Evolutionary conservation across 2,113 vertebrate genomes (phyloP).

Genomic region (Nycticorax nycticorax): DNA sequence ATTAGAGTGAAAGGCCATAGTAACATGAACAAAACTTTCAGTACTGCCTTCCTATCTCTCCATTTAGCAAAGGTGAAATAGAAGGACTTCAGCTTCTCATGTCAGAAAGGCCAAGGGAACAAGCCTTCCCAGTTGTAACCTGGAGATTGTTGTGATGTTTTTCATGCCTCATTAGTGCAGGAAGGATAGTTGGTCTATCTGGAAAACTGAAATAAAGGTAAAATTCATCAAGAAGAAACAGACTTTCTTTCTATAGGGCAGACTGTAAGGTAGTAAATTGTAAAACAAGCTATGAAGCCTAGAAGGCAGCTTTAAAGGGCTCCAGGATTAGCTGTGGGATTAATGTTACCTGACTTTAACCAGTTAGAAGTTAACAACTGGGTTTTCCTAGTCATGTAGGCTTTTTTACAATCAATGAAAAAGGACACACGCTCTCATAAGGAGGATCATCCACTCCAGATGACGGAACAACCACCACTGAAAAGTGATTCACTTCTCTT

Average conservation of each 20-base stretch:
- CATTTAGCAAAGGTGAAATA: background rate
- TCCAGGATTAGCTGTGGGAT: background rate
- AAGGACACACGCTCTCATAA: background rate
- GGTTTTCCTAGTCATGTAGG: background rate
- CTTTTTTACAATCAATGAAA: background rate
- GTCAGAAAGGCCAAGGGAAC: background rate
- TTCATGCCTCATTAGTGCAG: background rate
- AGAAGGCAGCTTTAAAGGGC: background rate
- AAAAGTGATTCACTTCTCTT: background rate
- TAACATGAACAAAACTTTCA: background rate
- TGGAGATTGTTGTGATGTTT: background rate
- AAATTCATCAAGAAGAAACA: background rate
- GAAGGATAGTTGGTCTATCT: background rate
- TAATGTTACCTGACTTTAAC: background rate
- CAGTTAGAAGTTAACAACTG: background rate
- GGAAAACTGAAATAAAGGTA: background rate
- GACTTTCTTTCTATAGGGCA: background rate
- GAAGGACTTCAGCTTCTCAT: background rate
- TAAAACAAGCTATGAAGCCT: background rate
- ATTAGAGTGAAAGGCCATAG: background rate
- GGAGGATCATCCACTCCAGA: background rate
- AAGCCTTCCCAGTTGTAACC: background rate
- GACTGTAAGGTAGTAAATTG: background rate
- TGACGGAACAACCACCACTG: background rate
- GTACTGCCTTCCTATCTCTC: background rate